Percentiles rank a stretch among this genome's conserved stretches.
phyloP scores from a whole-genome alignment of 2,888 invertebrate genomes.

The Tenthredo distinguenda region DNA sequence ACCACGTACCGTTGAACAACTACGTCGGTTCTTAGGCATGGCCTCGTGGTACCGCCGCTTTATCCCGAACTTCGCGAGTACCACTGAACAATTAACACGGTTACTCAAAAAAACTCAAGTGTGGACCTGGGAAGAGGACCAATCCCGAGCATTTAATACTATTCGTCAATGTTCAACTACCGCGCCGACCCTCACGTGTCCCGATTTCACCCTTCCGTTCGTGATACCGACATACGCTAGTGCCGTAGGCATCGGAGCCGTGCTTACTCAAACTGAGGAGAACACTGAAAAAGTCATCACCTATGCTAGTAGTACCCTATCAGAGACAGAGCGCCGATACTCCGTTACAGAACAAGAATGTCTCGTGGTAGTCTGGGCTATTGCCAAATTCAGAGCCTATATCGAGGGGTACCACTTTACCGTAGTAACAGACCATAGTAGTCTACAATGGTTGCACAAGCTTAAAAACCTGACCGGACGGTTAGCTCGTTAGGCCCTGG shows the following conservation, averaged over 20 bases:
- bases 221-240: slow-evolving; percentile 58
- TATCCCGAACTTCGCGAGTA: neutral
- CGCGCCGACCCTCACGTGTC: slow-evolving; percentile 14
- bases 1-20: neutral
- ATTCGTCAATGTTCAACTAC: slow-evolving; percentile 2
- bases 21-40: neutral
- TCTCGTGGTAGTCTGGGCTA: slow-evolving; percentile 60
- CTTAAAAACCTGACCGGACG: slow-evolving; percentile 60
- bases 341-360: slow-evolving; percentile 62
- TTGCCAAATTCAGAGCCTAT: slow-evolving; percentile 59
- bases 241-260: slow-evolving; percentile 56
- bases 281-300: slow-evolving; percentile 60
- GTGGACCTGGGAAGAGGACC: neutral
- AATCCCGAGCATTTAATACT: neutral
- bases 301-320: slow-evolving; percentile 59
- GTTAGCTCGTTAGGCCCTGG: slow-evolving; percentile 61
- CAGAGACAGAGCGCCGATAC: slow-evolving; percentile 58
- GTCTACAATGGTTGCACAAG: slow-evolving; percentile 61
- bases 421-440: slow-evolving; percentile 62
- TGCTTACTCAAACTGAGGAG: slow-evolving; percentile 59
- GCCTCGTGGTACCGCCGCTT: neutral
- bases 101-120: neutral
- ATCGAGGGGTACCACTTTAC: slow-evolving; percentile 60
- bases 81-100: neutral
- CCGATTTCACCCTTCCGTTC: neutral